A percentile compares a stretch with the other conserved stretches of the same genome.
Conservation (phyloP, 2,113 vertebrate genomes). For the Tetraodon nigroviridis region DNA sequence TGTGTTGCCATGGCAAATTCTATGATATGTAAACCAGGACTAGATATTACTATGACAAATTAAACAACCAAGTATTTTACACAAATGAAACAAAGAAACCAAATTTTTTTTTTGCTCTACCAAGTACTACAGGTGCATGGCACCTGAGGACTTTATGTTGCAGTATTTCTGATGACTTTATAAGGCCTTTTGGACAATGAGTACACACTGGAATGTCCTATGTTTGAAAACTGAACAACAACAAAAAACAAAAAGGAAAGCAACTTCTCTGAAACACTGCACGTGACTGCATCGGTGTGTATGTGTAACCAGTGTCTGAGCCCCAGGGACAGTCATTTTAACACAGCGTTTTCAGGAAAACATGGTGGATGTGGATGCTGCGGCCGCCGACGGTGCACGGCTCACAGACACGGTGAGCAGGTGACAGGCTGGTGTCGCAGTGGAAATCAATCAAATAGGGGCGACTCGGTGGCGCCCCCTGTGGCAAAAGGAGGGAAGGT, state of each 20-base stretch:
- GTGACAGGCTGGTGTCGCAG: conserved; percentile 22
- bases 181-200: conserved; percentile 66
- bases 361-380: conserved; percentile 4
- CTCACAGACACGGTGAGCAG: conserved; percentile 10
- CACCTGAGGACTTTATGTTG: conserved; percentile 33
- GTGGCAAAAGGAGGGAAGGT: conserved; percentile 11
- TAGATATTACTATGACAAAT: conserved; percentile 13
- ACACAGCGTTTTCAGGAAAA: background rate
- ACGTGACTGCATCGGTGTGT: conserved; percentile 16
- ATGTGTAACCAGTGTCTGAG: conserved; percentile 16
- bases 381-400: background rate
- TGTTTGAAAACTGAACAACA: conserved; percentile 13
- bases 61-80: background rate
- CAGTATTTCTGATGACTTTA: conserved; percentile 36
- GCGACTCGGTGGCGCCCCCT: conserved; percentile 12
- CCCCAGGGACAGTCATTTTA: conserved; percentile 1
- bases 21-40: conserved; percentile 31
- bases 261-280: conserved; percentile 20
- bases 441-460: background rate
- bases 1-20: background rate
- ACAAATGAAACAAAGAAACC: conserved; percentile 4
- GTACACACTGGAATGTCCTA: conserved; percentile 67
- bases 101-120: conserved; percentile 11
- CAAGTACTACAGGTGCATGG: conserved; percentile 44
- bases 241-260: conserved; percentile 17